Percentiles rank a stretch among this genome's conserved stretches.
Evolutionary conservation across 2,113 vertebrate genomes (phyloP).

Genomic region (Synodontis membranacea): DNA sequence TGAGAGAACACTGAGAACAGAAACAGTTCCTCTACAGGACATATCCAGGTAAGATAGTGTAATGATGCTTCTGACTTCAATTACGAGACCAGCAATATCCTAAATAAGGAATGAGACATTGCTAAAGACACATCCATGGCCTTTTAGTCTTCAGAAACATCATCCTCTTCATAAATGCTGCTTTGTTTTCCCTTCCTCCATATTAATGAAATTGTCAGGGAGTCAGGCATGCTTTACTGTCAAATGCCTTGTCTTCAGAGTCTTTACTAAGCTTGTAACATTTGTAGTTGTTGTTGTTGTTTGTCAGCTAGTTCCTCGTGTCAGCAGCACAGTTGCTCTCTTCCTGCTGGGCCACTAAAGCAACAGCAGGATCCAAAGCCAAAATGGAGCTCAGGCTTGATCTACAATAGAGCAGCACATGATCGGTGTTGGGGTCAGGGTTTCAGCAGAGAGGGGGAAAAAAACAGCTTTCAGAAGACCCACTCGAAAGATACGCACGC

Average conservation of each 20-base stretch:
- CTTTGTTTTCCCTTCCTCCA: conserved; percentile 5
- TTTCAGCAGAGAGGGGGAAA: conserved; percentile 14
- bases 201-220: not conserved
- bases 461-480: conserved; percentile 35
- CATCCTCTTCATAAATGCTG: not conserved
- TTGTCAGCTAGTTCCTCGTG: conserved; percentile 21
- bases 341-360: conserved; percentile 60
- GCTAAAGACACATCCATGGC: not conserved
- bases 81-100: not conserved
- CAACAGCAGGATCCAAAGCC: conserved; percentile 61
- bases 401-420: conserved; percentile 36
- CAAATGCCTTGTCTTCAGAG: conserved; percentile 2
- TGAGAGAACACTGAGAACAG: not conserved
- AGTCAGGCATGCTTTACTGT: conserved; percentile 15
- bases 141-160: not conserved
- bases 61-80: not conserved
- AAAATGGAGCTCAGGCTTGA: conserved; percentile 55
- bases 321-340: conserved; percentile 47
- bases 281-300: conserved; percentile 12
- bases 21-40: not conserved
- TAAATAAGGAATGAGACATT: not conserved
- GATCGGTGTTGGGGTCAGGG: conserved; percentile 35
- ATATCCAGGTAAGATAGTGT: not conserved
- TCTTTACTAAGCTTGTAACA: conserved; percentile 14
- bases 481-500: conserved; percentile 28